A percentile compares a stretch with the other conserved stretches of the same genome.
These are phyloP conservation scores for Andrena haemorrhoa DNA, from an alignment of 2,888 invertebrate species.

Conservation along the genomic window DNA sequence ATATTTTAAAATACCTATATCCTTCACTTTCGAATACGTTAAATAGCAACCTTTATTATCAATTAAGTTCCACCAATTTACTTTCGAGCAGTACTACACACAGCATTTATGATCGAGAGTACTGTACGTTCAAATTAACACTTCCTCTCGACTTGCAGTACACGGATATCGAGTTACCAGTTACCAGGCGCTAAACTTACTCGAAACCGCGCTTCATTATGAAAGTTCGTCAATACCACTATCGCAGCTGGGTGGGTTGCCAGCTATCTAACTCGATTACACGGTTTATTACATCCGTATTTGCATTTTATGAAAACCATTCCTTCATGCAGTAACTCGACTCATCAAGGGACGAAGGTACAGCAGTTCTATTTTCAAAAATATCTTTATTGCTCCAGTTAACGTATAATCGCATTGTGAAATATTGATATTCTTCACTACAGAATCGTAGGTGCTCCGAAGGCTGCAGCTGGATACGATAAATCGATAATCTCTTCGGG, in stretches of 20 bases:
- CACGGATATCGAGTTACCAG: constrained; percentile 30
- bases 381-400: neutral
- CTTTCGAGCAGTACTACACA: neutral
- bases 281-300: neutral
- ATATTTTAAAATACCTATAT: neutral
- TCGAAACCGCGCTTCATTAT: neutral
- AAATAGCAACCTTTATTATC: neutral
- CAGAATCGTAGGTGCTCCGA: no score
- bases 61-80: neutral
- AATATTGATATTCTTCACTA: no score
- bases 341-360: neutral
- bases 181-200: constrained; percentile 1
- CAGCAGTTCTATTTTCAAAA: neutral
- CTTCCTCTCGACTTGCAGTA: constrained; percentile 8
- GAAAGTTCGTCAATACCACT: constrained; percentile 18
- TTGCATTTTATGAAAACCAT: neutral
- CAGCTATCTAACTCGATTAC: constrained; percentile 6
- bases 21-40: neutral
- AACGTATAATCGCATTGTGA: neutral
- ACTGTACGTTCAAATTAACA: constrained; percentile 11
- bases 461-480: no score
- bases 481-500: neutral
- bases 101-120: neutral
- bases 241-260: neutral
- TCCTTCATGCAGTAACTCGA: neutral